These are phyloP conservation scores for Melanitta fusca DNA, from an alignment of 2,797 vertebrate genomes.

Conservation along the genomic window DNA sequence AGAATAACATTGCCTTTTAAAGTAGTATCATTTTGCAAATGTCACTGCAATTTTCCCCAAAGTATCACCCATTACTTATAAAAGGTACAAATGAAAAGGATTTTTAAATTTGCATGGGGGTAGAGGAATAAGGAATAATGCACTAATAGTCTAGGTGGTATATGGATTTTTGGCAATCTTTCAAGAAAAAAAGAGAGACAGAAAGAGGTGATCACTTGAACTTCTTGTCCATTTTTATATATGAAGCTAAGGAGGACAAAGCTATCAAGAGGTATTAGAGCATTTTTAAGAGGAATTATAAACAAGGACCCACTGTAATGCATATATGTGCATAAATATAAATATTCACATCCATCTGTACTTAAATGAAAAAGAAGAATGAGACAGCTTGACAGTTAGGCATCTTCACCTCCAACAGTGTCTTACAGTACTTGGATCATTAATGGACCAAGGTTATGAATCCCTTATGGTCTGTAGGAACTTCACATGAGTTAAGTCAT, in stretches of 20 bases:
- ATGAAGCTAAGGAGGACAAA: background rate
- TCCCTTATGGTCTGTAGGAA: background rate
- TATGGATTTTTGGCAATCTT: constrained; percentile 40
- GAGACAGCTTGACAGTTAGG: background rate
- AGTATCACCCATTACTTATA: constrained; percentile 73
- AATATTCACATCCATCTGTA: background rate
- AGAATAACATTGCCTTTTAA: constrained; percentile 65
- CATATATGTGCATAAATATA: background rate
- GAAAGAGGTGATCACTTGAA: background rate
- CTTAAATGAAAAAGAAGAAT: background rate
- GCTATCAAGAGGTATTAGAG: background rate
- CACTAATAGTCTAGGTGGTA: constrained; percentile 23
- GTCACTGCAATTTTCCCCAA: constrained; percentile 70
- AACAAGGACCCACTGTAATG: background rate
- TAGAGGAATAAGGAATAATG: constrained; percentile 47
- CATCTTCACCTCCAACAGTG: background rate
- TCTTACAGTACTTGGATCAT: background rate
- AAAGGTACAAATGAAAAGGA: constrained; percentile 60
- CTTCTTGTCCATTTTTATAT: background rate
- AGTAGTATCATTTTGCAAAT: constrained; percentile 72
- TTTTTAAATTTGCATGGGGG: constrained; percentile 44
- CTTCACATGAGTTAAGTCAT: background rate
- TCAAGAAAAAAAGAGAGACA: background rate
- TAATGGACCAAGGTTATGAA: background rate
- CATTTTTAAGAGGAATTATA: background rate